Base-by-base conservation (phyloP, 2,888 invertebrate genomes). In the Pasiphila rectangulata region DNA sequence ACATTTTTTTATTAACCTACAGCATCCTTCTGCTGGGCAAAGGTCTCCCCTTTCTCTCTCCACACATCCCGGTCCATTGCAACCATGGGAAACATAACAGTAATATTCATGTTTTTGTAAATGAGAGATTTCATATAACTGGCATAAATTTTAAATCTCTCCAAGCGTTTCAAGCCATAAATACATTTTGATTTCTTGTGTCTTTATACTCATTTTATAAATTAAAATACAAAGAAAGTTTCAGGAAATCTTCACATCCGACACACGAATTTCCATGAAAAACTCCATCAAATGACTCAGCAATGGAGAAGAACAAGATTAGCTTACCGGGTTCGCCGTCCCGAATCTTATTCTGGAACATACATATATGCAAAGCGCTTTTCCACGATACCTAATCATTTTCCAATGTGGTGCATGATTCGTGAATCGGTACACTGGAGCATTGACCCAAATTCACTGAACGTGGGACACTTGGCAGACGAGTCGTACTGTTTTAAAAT, bases 391-490 rank as follows among this genome's bases (percentile, higher is more conserved):
- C 21, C 51, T 45, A 47, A 58, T 51, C 35, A 52, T 56, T 46
- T 58, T 51, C 39, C 29, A 36, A 57, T 46, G 30, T 50, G 46
- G 38, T 51, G 45, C 48, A 40, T 48, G 51, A 54, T 38, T 54
- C 44, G 57, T 65, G 70, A 72, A 65, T 73, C 68, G 65, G 57
- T 47, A 54, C 60, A 65, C 80, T 83, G 83, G 86, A 84, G 79
- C 86, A 86, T 84, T 86, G 86, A 85, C 86, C 86, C 63, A 87
- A 62, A 79, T 85, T 77, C 61, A 61, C 34, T 43, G 54, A 54
- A 56, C 57, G 62, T 64, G 79, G 71, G 72, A 76, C 77, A 80
- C 75, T 85, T 85, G 85, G 84, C 86, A 86, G 68, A 61, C 70
- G 66, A 86, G 69, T 61, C 70, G 66, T 56, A 54, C 54, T 60